Conservation (phyloP, 37 sponge, comb jelly and placozoan species). For the Cladorhizidae sp. region DNA sequence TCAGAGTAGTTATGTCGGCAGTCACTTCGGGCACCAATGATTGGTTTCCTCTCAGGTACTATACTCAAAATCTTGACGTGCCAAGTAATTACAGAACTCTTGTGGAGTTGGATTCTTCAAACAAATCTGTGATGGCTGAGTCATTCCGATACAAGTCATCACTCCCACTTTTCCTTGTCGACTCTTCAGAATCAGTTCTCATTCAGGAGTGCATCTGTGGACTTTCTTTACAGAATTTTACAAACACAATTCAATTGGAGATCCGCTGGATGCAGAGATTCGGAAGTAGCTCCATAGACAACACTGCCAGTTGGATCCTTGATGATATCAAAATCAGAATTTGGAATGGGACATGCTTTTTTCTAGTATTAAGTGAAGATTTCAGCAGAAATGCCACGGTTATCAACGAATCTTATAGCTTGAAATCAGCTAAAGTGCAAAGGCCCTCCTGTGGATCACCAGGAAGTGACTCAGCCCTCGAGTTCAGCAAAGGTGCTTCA, state of each 20-base stretch:
- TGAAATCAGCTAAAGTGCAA: too few species aligned
- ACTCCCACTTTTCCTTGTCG: background rate
- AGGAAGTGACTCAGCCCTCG: too few species aligned
- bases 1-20: background rate
- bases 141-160: background rate
- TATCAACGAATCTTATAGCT: too few species aligned
- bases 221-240: background rate
- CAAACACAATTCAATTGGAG: background rate
- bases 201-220: conserved; percentile 12
- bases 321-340: background rate
- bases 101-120: background rate
- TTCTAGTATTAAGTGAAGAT: background rate
- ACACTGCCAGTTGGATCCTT: background rate
- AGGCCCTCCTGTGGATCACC: too few species aligned
- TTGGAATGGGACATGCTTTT: background rate
- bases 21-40: too few species aligned
- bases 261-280: conserved; percentile 16
- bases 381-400: too few species aligned
- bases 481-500: too few species aligned
- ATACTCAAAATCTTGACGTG: background rate
- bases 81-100: background rate
- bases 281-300: too few species aligned
- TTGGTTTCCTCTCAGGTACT: conserved; percentile 13
- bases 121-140: background rate
- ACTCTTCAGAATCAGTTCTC: background rate